A percentile compares a stretch with the other conserved stretches of the same genome.
Conservation (phyloP, 2,888 invertebrate species). For the Pomacea canaliculata region DNA sequence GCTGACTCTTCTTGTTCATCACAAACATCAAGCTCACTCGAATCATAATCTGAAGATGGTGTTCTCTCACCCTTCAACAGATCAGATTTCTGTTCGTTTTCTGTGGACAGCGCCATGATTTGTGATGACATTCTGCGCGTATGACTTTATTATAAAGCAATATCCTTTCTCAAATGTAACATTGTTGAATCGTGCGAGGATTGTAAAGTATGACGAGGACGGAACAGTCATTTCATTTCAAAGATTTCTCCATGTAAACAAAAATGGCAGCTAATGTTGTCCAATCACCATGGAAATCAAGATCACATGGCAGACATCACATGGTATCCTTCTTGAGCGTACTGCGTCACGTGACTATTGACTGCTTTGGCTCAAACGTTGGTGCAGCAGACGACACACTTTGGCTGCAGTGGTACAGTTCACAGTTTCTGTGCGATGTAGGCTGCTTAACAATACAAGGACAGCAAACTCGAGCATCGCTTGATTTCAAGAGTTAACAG, state of each 20-base stretch:
- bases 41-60: conserved; percentile 18
- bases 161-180: too few species aligned
- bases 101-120: conserved; percentile 35
- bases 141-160: not conserved
- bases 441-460: too few species aligned
- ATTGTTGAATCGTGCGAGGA: too few species aligned
- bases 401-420: not conserved
- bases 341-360: conserved; percentile 16
- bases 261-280: conserved; percentile 46
- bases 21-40: not conserved
- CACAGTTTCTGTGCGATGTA: too few species aligned
- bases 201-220: too few species aligned
- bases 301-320: conserved; percentile 30
- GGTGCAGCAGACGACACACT: conserved; percentile 17
- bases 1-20: not conserved
- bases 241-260: conserved; percentile 30
- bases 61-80: conserved; percentile 19
- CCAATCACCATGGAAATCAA: conserved; percentile 48
- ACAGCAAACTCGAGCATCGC: too few species aligned
- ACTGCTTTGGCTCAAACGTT: not conserved
- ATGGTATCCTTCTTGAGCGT: not conserved
- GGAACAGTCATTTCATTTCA: too few species aligned
- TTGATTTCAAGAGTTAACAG: too few species aligned
- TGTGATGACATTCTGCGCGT: too few species aligned
- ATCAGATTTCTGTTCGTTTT: conserved; percentile 30